Evolutionary conservation across 64 coral and sea anemone species (phyloP), one percentile per base, ranked within the genome.

Genomic region (Montipora efflorescens): DNA sequence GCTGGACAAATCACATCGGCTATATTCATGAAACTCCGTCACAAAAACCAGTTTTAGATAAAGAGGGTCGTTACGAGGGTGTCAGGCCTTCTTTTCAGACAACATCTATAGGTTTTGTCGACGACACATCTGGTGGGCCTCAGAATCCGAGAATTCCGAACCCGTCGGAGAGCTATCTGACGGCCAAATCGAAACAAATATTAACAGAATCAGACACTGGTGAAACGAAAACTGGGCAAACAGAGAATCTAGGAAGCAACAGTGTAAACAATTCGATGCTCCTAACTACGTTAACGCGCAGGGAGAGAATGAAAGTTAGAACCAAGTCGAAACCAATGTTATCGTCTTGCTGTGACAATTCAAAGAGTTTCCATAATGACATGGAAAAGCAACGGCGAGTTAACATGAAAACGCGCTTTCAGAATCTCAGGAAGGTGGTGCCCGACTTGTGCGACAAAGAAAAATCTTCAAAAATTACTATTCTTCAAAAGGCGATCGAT

Each of bases 371-470:
- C 14, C 57, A 78, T 43, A 93, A 93, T 43, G 67, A 93, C 49
- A 62, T 93, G 57, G 92, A 93, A 62, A 93, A 87, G 46, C 83
- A 93, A 13, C 59, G 92, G 15, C 76, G 92, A 75, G 79, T 57
- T 46, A 87, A 93, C 48, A 44, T 93, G 76, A 93, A 93, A 70
- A 88, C 79, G 46, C 85, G 84, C 48, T 93, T 93, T 78, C 75
- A 93, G 51, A 93, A 93, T 55, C 61, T 93, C 10, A 57, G 77
- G 18, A 49, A 55, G 28, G 48, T 53, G 25, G 12, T 93, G n/a
- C 92, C 92, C 44, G 75, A 70, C 1, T 52, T 88, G n/a, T 64
- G 19, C 4, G 77, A 43, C 28, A 79, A 81, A 5, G 36, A 88
- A 8, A 88, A 88, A 52, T 83, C 84, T 43, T 93, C 92, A 6